phyloP scores from a whole-genome alignment of 2,888 invertebrate genomes.

The Rhaphigaster nebulosa region DNA sequence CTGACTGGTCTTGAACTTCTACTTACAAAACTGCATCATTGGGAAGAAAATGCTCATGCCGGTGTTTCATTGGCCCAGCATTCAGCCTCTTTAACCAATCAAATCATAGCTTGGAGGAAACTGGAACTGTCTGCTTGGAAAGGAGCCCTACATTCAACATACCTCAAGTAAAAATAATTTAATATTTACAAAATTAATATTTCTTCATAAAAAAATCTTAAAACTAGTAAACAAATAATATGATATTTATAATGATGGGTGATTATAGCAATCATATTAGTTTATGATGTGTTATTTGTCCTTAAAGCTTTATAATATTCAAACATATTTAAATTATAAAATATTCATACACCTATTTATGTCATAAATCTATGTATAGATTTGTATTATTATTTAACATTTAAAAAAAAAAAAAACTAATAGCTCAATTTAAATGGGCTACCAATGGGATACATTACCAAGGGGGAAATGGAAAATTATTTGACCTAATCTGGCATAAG shows the following conservation, averaged over 20 bases:
- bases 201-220: neutral
- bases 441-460: too few species aligned
- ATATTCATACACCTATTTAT: too few species aligned
- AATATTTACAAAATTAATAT: neutral
- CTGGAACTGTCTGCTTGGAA: constrained; percentile 92
- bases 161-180: constrained; percentile 49
- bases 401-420: too few species aligned
- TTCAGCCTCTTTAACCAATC: constrained; percentile 81
- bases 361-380: too few species aligned
- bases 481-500: too few species aligned
- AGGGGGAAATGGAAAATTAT: too few species aligned
- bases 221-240: neutral
- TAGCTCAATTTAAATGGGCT: too few species aligned
- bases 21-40: constrained; percentile 75
- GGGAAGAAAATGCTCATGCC: constrained; percentile 92
- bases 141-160: constrained; percentile 71
- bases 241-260: neutral
- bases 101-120: constrained; percentile 92
- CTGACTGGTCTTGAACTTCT: constrained; percentile 92
- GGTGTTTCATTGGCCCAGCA: constrained; percentile 85
- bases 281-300: neutral
- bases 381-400: too few species aligned
- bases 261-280: too few species aligned
- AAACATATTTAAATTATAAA: neutral
- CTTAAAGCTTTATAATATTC: neutral